Evolutionary conservation across 2,113 vertebrate genomes (phyloP).

Genomic region (Conger conger): DNA sequence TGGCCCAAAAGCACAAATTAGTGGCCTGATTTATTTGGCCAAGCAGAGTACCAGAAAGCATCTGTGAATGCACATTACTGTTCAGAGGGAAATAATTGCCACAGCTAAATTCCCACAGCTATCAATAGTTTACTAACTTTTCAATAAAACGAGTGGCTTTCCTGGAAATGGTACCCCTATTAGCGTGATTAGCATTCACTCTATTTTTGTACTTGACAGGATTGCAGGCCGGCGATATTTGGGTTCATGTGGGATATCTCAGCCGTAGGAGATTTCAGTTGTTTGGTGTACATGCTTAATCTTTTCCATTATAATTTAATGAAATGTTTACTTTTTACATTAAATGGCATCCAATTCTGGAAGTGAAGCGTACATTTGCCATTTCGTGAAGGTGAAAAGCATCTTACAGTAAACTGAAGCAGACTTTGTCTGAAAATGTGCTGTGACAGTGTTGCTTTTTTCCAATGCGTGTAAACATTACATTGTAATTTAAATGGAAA

Average conservation of each 20-base stretch:
- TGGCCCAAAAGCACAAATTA: not conserved
- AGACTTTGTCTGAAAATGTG: not conserved
- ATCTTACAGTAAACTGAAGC: not conserved
- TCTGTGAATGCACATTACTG: conserved; percentile 1
- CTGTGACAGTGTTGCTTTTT: not conserved
- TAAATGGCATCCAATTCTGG: not conserved
- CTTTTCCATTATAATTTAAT: not conserved
- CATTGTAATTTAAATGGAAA: not conserved
- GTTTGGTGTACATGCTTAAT: not conserved
- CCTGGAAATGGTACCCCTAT: not conserved
- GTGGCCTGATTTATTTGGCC: not conserved
- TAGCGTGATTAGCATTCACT: not conserved
- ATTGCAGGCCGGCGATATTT: not conserved
- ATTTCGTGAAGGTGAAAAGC: not conserved
- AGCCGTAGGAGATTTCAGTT: not conserved
- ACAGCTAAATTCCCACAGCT: not conserved
- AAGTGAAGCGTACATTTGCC: not conserved
- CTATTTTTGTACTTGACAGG: not conserved
- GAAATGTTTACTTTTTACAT: not conserved
- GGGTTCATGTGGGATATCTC: not conserved
- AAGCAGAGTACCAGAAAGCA: conserved; percentile 5
- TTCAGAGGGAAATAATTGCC: not conserved
- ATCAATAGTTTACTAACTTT: not conserved
- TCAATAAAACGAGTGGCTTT: too few species aligned
- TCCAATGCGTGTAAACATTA: not conserved